These are phyloP conservation scores for Corydoras sp. DNA, from an alignment of 2,113 vertebrate genomes.

Conservation along the genomic window DNA sequence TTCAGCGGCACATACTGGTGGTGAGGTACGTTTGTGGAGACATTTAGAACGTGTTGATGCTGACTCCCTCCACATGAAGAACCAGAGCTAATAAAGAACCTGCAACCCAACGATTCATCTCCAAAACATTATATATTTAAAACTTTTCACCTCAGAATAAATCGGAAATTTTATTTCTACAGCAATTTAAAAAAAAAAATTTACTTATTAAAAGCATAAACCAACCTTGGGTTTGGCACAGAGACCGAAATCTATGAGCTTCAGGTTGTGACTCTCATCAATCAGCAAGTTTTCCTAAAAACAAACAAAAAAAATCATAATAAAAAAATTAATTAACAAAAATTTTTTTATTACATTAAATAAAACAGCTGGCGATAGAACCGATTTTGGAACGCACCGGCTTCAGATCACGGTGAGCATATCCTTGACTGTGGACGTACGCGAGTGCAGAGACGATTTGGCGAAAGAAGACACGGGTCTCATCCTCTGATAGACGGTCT, in stretches of 20 bases:
- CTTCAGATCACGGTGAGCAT: conserved; percentile 91
- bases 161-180: no score
- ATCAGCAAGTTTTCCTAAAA: conserved; percentile 90
- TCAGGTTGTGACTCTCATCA: conserved; percentile 83
- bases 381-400: conserved; percentile 62
- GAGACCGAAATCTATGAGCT: conserved; percentile 94
- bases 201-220: neutral
- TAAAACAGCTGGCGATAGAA: neutral
- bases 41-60: no score
- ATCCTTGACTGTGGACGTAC: conserved; percentile 88
- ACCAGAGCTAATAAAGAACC: no score
- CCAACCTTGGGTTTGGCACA: conserved; percentile 92
- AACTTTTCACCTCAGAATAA: no score
- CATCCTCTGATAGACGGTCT: conserved; percentile 83
- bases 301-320: conserved; percentile 20
- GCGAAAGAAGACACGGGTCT: conserved; percentile 84
- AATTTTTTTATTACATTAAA: neutral
- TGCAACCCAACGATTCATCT: no score
- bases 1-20: no score
- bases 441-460: conserved; percentile 91
- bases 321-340: no score
- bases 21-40: no score
- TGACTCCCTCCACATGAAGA: no score
- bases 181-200: no score
- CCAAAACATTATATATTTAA: no score